Conservation (phyloP, 2,888 invertebrate genomes). For the Flexamia atlantica region DNA sequence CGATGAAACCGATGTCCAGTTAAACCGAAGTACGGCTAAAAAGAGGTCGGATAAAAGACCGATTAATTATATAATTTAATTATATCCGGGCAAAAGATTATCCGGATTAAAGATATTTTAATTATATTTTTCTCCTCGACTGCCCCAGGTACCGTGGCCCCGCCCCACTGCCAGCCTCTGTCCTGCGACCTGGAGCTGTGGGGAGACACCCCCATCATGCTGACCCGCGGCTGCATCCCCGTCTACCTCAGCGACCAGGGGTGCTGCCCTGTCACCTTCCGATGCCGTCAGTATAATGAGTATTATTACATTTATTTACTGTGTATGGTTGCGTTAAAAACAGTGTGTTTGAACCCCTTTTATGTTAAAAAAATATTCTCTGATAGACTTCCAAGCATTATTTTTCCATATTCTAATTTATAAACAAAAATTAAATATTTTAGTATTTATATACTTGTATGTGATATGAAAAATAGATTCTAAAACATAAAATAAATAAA, state of each 20-base stretch:
- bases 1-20: not conserved
- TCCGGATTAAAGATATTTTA: too few species aligned
- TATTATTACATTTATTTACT: not conserved
- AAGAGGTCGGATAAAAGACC: not conserved
- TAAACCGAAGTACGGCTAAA: not conserved
- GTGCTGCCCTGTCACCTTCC: slow-evolving; percentile 11
- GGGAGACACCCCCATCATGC: slow-evolving; percentile 5
- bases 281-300: slow-evolving; percentile 15
- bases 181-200: slow-evolving; percentile 19
- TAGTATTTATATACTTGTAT: too few species aligned
- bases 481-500: too few species aligned
- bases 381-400: too few species aligned
- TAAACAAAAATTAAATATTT: too few species aligned
- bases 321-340: too few species aligned
- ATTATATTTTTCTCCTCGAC: not conserved
- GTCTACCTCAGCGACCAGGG: not conserved
- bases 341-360: too few species aligned
- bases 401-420: too few species aligned
- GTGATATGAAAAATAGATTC: too few species aligned
- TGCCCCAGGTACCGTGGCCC: not conserved
- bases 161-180: not conserved
- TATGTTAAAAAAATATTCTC: too few species aligned
- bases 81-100: too few species aligned
- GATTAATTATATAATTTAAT: too few species aligned
- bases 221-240: not conserved